Base-by-base conservation (phyloP, 2,113 vertebrate genomes). In the Nycticryphes semicollaris region DNA sequence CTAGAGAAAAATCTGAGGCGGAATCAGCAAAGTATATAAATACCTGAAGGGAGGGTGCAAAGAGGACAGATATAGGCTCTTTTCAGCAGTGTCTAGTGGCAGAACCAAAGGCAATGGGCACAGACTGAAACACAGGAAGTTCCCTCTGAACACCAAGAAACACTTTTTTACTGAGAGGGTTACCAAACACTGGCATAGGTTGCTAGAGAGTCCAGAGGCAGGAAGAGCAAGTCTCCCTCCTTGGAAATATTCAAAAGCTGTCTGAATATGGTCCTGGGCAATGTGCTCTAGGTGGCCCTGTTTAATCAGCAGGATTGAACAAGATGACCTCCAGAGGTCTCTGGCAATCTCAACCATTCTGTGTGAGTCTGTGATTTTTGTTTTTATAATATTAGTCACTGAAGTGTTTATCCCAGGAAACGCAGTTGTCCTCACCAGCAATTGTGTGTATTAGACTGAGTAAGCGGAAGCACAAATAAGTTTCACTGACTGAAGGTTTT, bases 221-320 rank as follows among this genome's bases (percentile, higher is more conserved):
- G 63, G 12, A 18, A 51, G 23, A 10, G 33, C 2, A 1, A 47
- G 7, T n/a, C 9, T 60, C 9, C 6, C 12, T 70, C 23, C n/a
- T 84, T 2, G 13, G 23, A 69, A 69, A 87, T 60, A 68, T 11
- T 77, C 27, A 67, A 43, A 83, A 83, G 7, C 1, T 21, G 6
- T 31, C 35, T 62, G 10, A 18, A 53, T n/a, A 30, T 39, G 4
- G 3, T 59, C 37, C 19, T 76, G 25, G 9, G 11, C 8, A 56
- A 57, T 1, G 0, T 25, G 7, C 14, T 50, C 13, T 76, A 77
- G 33, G 4, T 24, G 17, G 1, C 4, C 35, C 22, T 30, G 8
- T 39, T 41, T 69, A 14, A 74, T 31, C 5, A n/a, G 33, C 0
- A 22, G 9, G 31, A 17, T 12, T 81, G 24, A 24, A 50, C 14